Evolutionary conservation across 2,888 invertebrate genomes (phyloP), one percentile per base, ranked within the genome.

Genomic region (Drosophila meridionalis): DNA sequence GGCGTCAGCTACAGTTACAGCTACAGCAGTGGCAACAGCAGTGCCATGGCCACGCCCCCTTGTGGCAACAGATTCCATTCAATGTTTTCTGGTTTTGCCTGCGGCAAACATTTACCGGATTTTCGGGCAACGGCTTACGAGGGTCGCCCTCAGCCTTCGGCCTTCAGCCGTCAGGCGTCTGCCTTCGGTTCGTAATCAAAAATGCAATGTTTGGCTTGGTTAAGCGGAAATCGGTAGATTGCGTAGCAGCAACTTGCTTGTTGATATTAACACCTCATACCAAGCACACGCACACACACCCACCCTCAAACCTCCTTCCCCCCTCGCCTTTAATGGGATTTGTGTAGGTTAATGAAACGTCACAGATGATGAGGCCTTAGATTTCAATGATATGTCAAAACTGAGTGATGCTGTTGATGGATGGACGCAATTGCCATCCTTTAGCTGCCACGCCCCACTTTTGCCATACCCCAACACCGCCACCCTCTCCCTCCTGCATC

Each of bases 341-440:
- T 59, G 43, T 57, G 47, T 38, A 62, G 82, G 82, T 92, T 91
- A 91, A 91, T 91, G 91, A 92, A 92, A 90, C 86, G 90, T 91
- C 91, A 89, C 84, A 87, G 90, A 82, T 87, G 84, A 85, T 82
- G 87, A 78, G 80, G 83, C 75, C 76, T 71, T 84, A 81, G 90
- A 84, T 84, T 87, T 84, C 87, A 90, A 79, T 84, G 91, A 91
- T 91, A 91, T 89, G 91, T 91, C 92, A 90, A 87, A 88, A 89
- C 91, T 88, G 91, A 89, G 86, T 88, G 91, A 90, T 86, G 87
- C 89, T 72, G 75, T 83, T 91, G 92, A 91, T 91, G 91, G 83
- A 91, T 91, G 80, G 82, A 74, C 69, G 60, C 57, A 61, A 38
- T 60, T 69, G 60, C 69, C 62, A 65, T 64, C 69, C 59, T 71